Evolutionary conservation across 2,888 invertebrate genomes (phyloP).

Genomic region (Drosophila nr. medialis): DNA sequence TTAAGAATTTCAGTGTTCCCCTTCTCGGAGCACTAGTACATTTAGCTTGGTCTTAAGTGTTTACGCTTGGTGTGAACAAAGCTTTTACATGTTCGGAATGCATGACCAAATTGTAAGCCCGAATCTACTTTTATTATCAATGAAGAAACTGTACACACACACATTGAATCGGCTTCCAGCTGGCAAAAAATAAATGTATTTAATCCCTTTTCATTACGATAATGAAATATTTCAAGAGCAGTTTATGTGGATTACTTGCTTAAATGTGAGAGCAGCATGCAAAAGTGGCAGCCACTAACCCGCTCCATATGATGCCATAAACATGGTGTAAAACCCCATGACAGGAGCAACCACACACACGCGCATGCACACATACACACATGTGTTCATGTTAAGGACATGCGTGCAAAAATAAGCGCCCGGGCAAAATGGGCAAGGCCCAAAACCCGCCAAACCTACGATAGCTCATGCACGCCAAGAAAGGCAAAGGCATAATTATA

Average conservation of each 20-base stretch:
- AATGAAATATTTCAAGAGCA: conserved; percentile 79
- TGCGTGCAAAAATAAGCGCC: conserved; percentile 75
- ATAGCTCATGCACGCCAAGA: conserved; percentile 59
- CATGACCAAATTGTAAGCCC: conserved; percentile 47
- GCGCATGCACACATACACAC: not conserved
- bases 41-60: conserved; percentile 26
- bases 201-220: conserved; percentile 76
- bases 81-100: conserved; percentile 34
- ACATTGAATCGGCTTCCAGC: conserved; percentile 38
- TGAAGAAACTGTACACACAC: conserved; percentile 19
- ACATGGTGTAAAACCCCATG: conserved; percentile 64
- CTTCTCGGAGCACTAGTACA: conserved; percentile 9
- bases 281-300: conserved; percentile 54
- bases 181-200: conserved; percentile 64
- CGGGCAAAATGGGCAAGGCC: conserved; percentile 40
- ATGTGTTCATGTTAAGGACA: conserved; percentile 44
- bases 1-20: conserved; percentile 11
- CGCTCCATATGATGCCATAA: conserved; percentile 54
- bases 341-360: conserved; percentile 30
- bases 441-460: conserved; percentile 27
- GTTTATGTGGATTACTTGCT: conserved; percentile 78
- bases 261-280: conserved; percentile 69
- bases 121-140: conserved; percentile 67
- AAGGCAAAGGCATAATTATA: conserved; percentile 74
- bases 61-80: conserved; percentile 33